Conservation (phyloP, 2,113 vertebrate species). For the Pachycephala philippinensis region DNA sequence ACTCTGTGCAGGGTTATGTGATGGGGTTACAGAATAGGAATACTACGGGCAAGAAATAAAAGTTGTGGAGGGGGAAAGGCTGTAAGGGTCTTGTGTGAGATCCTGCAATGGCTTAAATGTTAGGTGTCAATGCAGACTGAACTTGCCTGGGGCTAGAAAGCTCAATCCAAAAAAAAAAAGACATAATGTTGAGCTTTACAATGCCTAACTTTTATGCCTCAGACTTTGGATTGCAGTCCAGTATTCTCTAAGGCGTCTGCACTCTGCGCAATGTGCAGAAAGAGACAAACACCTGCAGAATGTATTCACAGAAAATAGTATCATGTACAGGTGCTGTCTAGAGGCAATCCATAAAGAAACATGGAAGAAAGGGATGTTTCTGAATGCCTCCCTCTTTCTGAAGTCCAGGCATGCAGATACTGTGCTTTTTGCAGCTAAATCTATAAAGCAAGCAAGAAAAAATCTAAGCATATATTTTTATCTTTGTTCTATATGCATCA, state of each 20-base stretch:
- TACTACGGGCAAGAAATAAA: not conserved
- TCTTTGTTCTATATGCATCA: not conserved
- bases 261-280: not conserved
- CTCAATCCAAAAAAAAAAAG: not conserved
- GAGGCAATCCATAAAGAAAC: not conserved
- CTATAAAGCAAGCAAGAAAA: not conserved
- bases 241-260: not conserved
- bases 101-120: not conserved
- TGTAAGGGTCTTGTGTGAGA: not conserved
- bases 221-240: not conserved
- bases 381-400: not conserved
- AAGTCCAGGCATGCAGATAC: not conserved
- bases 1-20: not conserved
- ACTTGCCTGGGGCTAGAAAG: slow-evolving; percentile 3
- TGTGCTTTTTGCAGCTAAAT: not conserved
- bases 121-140: not conserved
- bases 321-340: not conserved
- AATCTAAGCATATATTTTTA: not conserved
- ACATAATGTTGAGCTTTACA: not conserved
- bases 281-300: not conserved
- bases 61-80: not conserved
- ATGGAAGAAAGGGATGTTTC: not conserved
- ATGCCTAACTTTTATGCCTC: not conserved
- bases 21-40: not conserved
- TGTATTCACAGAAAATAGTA: not conserved